Evolutionary conservation across 2,797 vertebrate species (phyloP).

Genomic region (Chaenodraco wilsoni): DNA sequence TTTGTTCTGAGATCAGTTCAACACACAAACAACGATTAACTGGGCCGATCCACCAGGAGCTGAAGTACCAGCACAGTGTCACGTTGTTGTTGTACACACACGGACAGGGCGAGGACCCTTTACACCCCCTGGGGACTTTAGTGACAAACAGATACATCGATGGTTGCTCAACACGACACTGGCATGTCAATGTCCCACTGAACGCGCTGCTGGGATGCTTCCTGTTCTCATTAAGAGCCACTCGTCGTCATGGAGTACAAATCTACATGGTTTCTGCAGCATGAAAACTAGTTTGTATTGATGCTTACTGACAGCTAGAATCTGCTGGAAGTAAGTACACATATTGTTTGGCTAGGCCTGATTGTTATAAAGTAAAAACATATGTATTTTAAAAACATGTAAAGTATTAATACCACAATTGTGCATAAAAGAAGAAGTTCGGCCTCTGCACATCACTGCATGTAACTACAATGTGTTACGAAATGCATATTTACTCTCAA

Average conservation of each 20-base stretch:
- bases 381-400: no score
- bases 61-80: slow-evolving; percentile 11
- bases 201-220: neutral
- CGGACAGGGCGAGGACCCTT: neutral
- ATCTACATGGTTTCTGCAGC: neutral
- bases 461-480: neutral
- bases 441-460: slow-evolving; percentile 34
- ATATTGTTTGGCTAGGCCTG: slow-evolving; percentile 32
- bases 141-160: neutral
- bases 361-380: slow-evolving; percentile 33
- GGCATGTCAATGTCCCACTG: neutral
- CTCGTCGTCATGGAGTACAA: neutral
- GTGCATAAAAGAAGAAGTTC: slow-evolving; percentile 30
- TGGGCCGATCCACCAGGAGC: slow-evolving; percentile 21
- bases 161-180: neutral
- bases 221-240: neutral
- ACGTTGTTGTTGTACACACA: slow-evolving; percentile 11
- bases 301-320: neutral
- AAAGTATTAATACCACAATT: slow-evolving; percentile 1
- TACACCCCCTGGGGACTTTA: neutral
- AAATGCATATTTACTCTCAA: neutral
- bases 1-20: slow-evolving; percentile 53
- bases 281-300: slow-evolving; percentile 7
- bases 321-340: neutral
- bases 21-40: slow-evolving; percentile 60